phyloP scores from a whole-genome alignment of 1,140 invertebrate genomes.

The Bombus turneri region DNA sequence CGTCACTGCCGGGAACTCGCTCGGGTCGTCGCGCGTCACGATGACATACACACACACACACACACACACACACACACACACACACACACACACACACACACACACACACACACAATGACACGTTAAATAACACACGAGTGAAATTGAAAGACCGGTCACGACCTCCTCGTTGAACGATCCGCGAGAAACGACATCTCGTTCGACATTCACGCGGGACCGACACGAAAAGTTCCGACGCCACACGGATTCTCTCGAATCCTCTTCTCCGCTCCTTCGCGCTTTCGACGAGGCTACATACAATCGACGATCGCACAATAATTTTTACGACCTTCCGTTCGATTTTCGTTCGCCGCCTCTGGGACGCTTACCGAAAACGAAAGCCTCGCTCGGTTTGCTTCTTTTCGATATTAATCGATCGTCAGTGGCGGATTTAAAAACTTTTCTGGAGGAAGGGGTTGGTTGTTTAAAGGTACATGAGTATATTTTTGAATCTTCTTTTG shows the following conservation, averaged over 20 bases:
- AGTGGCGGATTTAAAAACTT: no score
- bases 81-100: not conserved
- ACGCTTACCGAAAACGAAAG: not conserved
- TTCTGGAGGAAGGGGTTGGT: accelerated
- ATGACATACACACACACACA: not conserved
- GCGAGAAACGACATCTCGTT: not conserved
- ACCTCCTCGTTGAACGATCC: not conserved
- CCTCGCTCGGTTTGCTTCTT: not conserved
- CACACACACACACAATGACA: not conserved
- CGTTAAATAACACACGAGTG: not conserved
- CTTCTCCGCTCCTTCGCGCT: not conserved
- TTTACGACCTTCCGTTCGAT: not conserved
- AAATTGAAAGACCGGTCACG: not conserved
- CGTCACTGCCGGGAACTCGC: constrained; percentile 30
- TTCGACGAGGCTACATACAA: not conserved
- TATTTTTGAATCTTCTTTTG: no score
- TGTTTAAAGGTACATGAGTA: no score
- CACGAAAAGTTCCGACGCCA: not conserved
- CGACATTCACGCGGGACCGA: not conserved
- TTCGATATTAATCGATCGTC: not conserved
- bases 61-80: not conserved
- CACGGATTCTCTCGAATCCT: no score
- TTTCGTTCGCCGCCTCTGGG: not conserved
- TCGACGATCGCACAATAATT: constrained; percentile 28
- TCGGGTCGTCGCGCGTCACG: not conserved